Conservation (phyloP, 2,113 vertebrate genomes). For the Sander vitreus region DNA sequence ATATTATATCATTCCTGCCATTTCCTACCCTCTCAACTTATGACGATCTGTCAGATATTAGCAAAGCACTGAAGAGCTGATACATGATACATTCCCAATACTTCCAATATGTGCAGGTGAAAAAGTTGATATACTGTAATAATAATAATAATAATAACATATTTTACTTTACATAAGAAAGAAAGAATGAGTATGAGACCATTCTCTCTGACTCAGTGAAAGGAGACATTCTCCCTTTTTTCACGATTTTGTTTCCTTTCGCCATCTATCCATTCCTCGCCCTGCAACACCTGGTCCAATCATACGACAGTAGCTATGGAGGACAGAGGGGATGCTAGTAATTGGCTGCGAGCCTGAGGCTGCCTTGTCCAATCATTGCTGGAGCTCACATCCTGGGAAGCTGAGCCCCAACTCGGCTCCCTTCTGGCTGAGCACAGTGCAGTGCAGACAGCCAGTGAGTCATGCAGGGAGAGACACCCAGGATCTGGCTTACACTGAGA, state of each 20-base stretch:
- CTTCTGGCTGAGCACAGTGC: constrained; percentile 56
- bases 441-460: constrained; percentile 74
- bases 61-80: not conserved
- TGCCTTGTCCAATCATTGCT: constrained; percentile 73
- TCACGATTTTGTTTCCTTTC: constrained; percentile 17
- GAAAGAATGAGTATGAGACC: not conserved
- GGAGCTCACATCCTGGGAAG: constrained; percentile 64
- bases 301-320: constrained; percentile 69
- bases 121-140: not conserved
- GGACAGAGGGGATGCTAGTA: constrained; percentile 53
- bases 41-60: not conserved
- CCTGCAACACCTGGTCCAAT: constrained; percentile 85
- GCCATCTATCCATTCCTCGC: constrained; percentile 67
- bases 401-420: constrained; percentile 63
- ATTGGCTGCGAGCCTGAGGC: constrained; percentile 75
- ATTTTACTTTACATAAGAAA: constrained; percentile 9
- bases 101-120: not conserved
- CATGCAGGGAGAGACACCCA: constrained; percentile 72
- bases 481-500: constrained; percentile 52
- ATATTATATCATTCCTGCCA: not conserved
- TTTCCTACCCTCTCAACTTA: not conserved
- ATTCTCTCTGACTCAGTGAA: constrained; percentile 32
- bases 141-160: not conserved
- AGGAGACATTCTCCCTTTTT: constrained; percentile 24
- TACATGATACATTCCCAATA: not conserved